A percentile compares a stretch with the other conserved stretches of the same genome.
These are phyloP conservation scores for Chondrosia reniformis DNA, from an alignment of 37 sponge, comb jelly and placozoan species.

Conservation along the genomic window DNA sequence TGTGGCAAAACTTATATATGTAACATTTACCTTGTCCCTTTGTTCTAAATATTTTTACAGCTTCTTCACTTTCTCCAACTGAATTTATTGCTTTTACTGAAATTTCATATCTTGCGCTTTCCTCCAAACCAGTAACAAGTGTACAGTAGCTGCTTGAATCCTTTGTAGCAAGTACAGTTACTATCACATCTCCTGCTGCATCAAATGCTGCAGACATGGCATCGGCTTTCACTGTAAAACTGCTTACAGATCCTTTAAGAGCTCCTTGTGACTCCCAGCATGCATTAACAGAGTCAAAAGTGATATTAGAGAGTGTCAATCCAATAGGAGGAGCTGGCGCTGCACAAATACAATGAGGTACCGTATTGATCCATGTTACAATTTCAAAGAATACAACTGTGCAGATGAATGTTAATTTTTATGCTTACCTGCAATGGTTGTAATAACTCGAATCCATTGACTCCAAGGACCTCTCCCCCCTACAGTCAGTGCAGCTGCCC, in stretches of 20 bases:
- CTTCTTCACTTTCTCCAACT: background rate
- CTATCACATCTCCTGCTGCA: too few species aligned
- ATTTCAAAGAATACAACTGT: background rate
- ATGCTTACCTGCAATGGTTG: constrained; percentile 4
- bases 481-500: constrained; percentile 5
- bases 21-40: background rate
- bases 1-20: background rate
- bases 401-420: background rate
- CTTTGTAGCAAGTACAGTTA: background rate
- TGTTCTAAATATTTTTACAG: background rate
- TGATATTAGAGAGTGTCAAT: background rate
- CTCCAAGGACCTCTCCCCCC: constrained; percentile 14
- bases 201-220: background rate
- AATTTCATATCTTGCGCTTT: background rate
- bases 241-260: background rate
- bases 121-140: background rate
- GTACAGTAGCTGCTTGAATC: background rate
- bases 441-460: background rate
- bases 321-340: constrained; percentile 11
- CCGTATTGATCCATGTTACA: background rate
- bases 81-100: background rate
- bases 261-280: background rate
- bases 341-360: background rate
- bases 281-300: background rate
- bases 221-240: background rate